phyloP scores from a whole-genome alignment of 2,888 invertebrate species.

The Coenonympha glycerion region DNA sequence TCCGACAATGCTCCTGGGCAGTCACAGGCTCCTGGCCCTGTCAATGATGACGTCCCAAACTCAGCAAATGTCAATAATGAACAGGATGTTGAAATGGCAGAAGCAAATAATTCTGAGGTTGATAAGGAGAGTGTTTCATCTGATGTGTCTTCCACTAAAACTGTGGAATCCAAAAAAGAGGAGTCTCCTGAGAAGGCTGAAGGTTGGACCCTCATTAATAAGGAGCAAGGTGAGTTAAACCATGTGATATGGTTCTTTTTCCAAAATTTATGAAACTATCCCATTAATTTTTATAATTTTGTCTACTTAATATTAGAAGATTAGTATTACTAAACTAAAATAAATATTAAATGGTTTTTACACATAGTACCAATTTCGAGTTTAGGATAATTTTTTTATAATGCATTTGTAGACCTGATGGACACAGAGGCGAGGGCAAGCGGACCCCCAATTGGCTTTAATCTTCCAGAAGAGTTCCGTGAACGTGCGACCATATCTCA shows the following conservation, averaged over 20 bases:
- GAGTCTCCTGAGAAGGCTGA: conserved; percentile 39
- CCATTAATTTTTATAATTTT: no score
- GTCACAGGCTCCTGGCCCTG: neutral
- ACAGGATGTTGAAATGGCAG: conserved; percentile 41
- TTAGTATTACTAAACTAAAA: no score
- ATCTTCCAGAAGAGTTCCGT: conserved; percentile 53
- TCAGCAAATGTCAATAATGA: conserved; percentile 3
- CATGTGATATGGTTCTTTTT: no score
- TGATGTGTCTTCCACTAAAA: conserved; percentile 9
- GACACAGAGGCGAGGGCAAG: conserved; percentile 28
- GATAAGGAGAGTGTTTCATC: conserved; percentile 24
- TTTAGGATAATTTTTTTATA: neutral
- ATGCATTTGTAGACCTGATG: conserved; percentile 44
- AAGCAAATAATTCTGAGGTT: conserved; percentile 30
- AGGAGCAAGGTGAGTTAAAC: conserved; percentile 49
- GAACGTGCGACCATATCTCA: conserved; percentile 42
- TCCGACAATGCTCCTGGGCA: conserved; percentile 17
- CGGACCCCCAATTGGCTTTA: conserved; percentile 44
- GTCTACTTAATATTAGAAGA: no score
- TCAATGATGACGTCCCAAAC: neutral
- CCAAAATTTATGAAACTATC: no score
- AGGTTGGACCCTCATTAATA: conserved; percentile 61
- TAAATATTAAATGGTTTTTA: no score
- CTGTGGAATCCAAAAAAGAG: conserved; percentile 22
- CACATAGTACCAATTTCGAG: no score